Base-by-base conservation (phyloP, 2,113 vertebrate species). In the Ellobius talpinus region DNA sequence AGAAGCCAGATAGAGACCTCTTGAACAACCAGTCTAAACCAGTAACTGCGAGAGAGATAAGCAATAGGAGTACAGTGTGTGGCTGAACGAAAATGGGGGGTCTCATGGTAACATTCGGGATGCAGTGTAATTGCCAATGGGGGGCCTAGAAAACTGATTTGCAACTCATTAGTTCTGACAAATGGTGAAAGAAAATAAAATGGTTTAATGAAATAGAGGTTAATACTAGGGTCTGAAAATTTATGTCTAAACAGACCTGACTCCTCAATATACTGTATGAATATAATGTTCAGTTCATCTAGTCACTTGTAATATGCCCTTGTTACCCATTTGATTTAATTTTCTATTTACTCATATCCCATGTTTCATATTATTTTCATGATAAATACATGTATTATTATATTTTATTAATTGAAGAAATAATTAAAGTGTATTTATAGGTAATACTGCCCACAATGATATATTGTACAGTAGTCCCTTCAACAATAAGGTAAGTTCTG, bases 401-500 rank as follows among this genome's bases (percentile, higher is more conserved):
- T 89, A 4, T 72, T 47, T 72, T 47, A 91, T 92, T 72, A 29
- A 93, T 17, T 65, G 45, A 93, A 93, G 70, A 66, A 2, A 68
- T 31, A 42, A 16, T 96, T 90, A 96, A 29, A 79, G 5, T 95
- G 65, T 91, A 89, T 96, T 88, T 29, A 9, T 58, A 98, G 92
- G 87, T 97, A 97, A 97, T 1, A 93, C 26, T 84, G 26, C 90
- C 89, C n/a, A 65, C 90, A 95, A 88, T 24, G 96, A 96, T 31
- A 21, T 70, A 39, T 39, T 96, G 3, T 82, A 92, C 86, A 90
- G n/a, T 10, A 2, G 55, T 82, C 74, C 96, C 50, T 93, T 96
- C 84, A 45, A 47, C 81, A 97, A 92, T 90, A 93, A 74, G 52
- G 93, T 97, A 74, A 3, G 95, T 95, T 91, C 52, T 65, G 45